Evolutionary conservation across 2,888 invertebrate species (phyloP).

Genomic region (Tipula lateralis): DNA sequence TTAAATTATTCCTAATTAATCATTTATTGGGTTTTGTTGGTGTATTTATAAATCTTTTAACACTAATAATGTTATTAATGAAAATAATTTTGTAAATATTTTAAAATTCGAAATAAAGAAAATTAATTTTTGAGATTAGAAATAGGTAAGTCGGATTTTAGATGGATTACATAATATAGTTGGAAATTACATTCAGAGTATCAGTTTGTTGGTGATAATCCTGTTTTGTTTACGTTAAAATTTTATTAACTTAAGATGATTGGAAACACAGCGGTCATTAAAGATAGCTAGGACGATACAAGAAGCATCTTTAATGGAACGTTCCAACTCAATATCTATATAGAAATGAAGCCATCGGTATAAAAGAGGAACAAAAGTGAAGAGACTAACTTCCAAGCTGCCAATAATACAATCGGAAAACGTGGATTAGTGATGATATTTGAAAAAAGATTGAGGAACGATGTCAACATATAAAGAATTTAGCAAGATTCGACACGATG

Average conservation of each 20-base stretch:
- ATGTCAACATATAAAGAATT: no score
- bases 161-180: neutral
- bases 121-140: neutral
- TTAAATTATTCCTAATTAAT: neutral
- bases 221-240: neutral
- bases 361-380: no score
- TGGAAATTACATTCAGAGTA: neutral
- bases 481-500: no score
- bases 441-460: no score
- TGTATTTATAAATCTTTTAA: neutral
- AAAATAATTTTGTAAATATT: neutral
- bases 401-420: no score
- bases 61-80: constrained; percentile 2
- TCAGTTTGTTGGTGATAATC: neutral
- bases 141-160: neutral
- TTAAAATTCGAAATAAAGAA: neutral
- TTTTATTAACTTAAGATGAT: neutral
- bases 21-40: neutral
- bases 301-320: no score
- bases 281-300: no score
- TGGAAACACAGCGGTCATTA: neutral
- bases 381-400: no score
- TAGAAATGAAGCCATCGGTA: no score
- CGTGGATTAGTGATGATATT: no score
- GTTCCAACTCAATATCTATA: no score